Base-by-base conservation (phyloP, 2,888 invertebrate species). In the Epistrophella euchroma region DNA sequence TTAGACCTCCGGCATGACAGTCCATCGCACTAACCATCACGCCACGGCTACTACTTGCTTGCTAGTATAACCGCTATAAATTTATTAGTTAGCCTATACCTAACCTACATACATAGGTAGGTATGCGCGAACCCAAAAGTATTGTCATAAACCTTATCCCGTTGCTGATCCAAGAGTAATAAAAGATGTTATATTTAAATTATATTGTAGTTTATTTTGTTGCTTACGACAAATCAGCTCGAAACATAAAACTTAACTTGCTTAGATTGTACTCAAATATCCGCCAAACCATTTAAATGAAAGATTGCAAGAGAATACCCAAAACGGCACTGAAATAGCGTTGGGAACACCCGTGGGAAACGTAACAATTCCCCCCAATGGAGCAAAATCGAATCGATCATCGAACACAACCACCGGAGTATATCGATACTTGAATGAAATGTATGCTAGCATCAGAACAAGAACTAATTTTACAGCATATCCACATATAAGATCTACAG, bases 291-390 rank as follows among this genome's bases (percentile, higher is more conserved):
- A 88, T 77, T 91, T 90, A 77, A 93, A 92, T 4, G 93, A 91
- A 52, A 93, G 91, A 88, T 93, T 93, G 89, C 93, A 93, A 13
- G 93, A 93, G 77, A 94, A 90, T 0, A 93, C 91, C 94, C 94
- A 94, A 81, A 93, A 92, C 71, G 94, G 94, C 73, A 93, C 93
- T 0, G 94, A 94, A 52, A 94, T 91, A 2, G 92, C 92, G 89
- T 93, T 93, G 2, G 89, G 88, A n/a, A 92, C 88, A 10, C 92
- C 92, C 68, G 93, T 93, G 13, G 94, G 94, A 90, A 93, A 94
- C 2, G 93, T 92, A 22, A 94, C 91, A 6, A 94, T 79, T 5
- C 90, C 91, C n/a, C 90, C 91, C 79, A 94, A 92, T 4, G 94
- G 94, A 55, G 89, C 90, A 77, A 94, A 90, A 89, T 93, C 92